Evolutionary conservation across 2,113 vertebrate species (phyloP), one percentile per base, ranked within the genome.

Genomic region (Rhynchopsitta pachyrhyncha): DNA sequence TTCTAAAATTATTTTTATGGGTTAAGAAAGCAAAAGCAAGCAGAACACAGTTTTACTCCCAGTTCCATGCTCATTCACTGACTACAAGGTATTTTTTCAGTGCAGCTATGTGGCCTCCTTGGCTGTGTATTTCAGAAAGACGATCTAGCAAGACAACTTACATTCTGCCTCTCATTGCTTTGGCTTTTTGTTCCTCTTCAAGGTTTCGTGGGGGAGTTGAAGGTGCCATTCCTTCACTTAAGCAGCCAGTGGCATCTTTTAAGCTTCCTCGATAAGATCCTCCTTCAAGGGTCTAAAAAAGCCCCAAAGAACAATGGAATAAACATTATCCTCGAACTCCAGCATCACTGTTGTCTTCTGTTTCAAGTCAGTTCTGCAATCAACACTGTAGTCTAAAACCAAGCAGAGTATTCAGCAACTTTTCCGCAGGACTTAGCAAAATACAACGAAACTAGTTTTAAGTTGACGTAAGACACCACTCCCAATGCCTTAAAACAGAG

Each of bases 81-180:
- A 79, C 64, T 68, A 57, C 29, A 60, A 53, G 33, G 17, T 50
- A 70, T 41, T 78, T 11, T 47, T 68, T 55, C 18, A 77, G 44
- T 13, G 59, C 31, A 70, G 68, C 42, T 78, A 17, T 6, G 14
- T 22, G 53, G 25, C 59, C 50, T 86, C 25, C 13, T 50, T 17
- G 46, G 23, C 42, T 35, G 27, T 27, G 1, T 20, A 59, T 44
- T 73, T 88, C 60, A 53, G 74, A 92, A 88, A 63, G 57, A 63
- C 31, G 17, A 90, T 78, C 6, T 29, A 77, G 29, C n/a, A 64
- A 67, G 17, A 84, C 8, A 74, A 98, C 99, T 99, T 98, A 99
- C 99, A 99, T 99, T 64, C 99, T 98, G 92, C 99, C 99, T 90
- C 99, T 98, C 97, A 99, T 98, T n/a, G 99, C 99, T 97, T 99